A percentile compares a stretch with the other conserved stretches of the same genome.
phyloP scores from a whole-genome alignment of 2,888 invertebrate species.

The Lithophane socia region DNA sequence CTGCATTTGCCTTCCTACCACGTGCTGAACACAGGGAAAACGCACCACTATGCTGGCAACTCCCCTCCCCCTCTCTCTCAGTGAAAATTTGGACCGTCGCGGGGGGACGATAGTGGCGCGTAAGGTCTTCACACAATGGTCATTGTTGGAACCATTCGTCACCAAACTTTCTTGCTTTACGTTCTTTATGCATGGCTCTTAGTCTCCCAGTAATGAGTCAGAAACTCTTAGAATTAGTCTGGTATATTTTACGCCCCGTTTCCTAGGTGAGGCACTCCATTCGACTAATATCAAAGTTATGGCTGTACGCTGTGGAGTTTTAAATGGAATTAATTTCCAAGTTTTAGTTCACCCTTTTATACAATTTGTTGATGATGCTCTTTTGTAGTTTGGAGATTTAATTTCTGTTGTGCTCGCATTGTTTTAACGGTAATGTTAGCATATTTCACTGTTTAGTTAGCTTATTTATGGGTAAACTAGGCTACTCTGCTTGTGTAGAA shows the following conservation, averaged over 20 bases:
- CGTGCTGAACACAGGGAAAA: constrained; percentile 62
- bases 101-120: constrained; percentile 1
- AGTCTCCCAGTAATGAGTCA: constrained; percentile 82
- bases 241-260: constrained; percentile 55
- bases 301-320: constrained; percentile 63
- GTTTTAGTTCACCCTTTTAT: constrained; percentile 55
- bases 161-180: constrained; percentile 77
- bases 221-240: constrained; percentile 77
- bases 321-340: constrained; percentile 67
- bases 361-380: constrained; percentile 37
- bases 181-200: constrained; percentile 77
- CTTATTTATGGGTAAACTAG: constrained; percentile 42
- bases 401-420: constrained; percentile 39
- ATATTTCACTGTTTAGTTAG: constrained; percentile 30
- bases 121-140: constrained; percentile 62
- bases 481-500: constrained; percentile 4
- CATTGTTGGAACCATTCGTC: constrained; percentile 64
- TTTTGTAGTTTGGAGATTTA: constrained; percentile 32
- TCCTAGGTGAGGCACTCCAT: constrained; percentile 63
- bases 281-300: constrained; percentile 76
- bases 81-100: not conserved
- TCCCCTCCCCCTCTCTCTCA: constrained; percentile 38
- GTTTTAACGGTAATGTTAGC: constrained; percentile 44
- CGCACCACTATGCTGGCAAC: constrained; percentile 52
- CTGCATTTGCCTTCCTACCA: constrained; percentile 80